phyloP scores from a whole-genome alignment of 2,888 invertebrate genomes.

The Ashinkailepas kermadecensis region DNA sequence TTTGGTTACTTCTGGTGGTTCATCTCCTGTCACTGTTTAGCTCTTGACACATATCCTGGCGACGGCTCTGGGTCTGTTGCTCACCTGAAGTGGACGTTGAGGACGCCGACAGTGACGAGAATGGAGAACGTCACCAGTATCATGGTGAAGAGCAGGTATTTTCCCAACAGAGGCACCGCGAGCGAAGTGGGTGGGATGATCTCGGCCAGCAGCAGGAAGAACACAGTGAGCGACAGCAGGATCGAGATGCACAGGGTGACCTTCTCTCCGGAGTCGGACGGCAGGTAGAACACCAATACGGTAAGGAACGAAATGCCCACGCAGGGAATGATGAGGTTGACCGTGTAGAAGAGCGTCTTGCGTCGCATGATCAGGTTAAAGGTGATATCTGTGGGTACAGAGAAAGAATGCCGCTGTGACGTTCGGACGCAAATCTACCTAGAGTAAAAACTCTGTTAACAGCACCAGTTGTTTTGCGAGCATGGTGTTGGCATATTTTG shows the following conservation, averaged over 20 bases:
- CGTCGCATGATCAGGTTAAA: conserved; percentile 91
- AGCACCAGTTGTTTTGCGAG: too few relatives aligned
- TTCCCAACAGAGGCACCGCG: conserved; percentile 78
- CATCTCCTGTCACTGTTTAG: too few relatives aligned
- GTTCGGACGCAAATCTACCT: too few relatives aligned
- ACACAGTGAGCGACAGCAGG: conserved; percentile 84
- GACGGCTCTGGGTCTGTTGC: too few relatives aligned
- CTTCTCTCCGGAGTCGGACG: conserved; percentile 92
- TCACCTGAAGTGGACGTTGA: conserved; percentile 79
- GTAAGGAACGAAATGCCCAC: conserved; percentile 95
- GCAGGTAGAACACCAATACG: conserved; percentile 93
- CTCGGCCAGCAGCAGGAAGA: conserved; percentile 85
- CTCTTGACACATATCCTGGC: too few relatives aligned
- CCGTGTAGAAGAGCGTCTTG: conserved; percentile 95
- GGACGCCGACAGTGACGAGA: conserved; percentile 85
- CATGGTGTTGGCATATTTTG: too few relatives aligned
- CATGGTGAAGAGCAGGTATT: conserved; percentile 76
- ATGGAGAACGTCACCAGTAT: conserved; percentile 86
- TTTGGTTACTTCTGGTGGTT: too few relatives aligned
- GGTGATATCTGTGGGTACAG: conserved; percentile 70
- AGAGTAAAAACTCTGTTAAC: too few relatives aligned
- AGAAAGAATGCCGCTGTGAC: too few relatives aligned
- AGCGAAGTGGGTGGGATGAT: conserved; percentile 91
- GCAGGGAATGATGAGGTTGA: conserved; percentile 94
- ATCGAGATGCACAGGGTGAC: conserved; percentile 91